Conservation (phyloP, 2,797 vertebrate species). For the Ispidina picta region DNA sequence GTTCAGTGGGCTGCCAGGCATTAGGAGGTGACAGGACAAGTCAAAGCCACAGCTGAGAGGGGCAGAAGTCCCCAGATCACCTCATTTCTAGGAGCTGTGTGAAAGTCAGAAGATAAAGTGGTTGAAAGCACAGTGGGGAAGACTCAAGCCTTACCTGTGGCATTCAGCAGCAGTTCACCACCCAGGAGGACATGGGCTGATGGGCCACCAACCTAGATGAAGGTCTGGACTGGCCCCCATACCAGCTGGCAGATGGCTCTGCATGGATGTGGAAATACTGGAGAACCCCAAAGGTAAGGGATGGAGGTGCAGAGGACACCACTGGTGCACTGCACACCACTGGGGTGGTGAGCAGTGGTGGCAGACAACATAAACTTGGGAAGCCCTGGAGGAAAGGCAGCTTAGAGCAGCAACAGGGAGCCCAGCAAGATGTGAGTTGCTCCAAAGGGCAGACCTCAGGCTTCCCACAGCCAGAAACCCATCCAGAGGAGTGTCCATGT, state of each 20-base stretch:
- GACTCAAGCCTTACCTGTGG: accelerated
- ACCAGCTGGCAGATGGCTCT: accelerated
- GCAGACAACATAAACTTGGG: neutral
- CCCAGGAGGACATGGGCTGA: neutral
- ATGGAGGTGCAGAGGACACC: neutral
- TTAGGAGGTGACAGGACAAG: neutral
- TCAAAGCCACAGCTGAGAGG: neutral
- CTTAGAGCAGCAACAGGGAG: neutral
- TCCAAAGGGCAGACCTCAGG: accelerated
- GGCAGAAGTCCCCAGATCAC: neutral
- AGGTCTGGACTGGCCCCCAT: neutral
- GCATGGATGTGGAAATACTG: neutral
- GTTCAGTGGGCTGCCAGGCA: neutral
- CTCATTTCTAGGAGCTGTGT: neutral
- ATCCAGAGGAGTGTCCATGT: accelerated
- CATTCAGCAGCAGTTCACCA: neutral
- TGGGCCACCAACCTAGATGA: neutral
- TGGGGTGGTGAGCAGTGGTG: neutral
- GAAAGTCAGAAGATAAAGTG: neutral
- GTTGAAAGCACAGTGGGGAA: neutral
- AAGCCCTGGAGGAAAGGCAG: neutral
- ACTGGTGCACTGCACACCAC: neutral
- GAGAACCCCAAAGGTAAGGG: neutral
- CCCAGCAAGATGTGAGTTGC: neutral
- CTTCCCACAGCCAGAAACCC: neutral